Evolutionary conservation across 2,113 vertebrate species (phyloP).

Genomic region (Brachypodius melanocephalos): DNA sequence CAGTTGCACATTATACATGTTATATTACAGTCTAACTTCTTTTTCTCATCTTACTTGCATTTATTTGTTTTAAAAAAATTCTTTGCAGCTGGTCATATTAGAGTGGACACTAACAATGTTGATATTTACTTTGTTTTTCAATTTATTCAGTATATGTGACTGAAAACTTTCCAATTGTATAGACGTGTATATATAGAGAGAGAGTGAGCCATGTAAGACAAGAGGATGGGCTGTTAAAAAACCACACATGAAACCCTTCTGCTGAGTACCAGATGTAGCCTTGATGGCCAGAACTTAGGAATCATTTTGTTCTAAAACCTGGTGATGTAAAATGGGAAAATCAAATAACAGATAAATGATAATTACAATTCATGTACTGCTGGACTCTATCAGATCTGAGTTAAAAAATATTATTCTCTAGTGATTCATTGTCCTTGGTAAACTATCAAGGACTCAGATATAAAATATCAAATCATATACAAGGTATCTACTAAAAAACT

Average conservation of each 20-base stretch:
- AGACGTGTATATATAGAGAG: too few relatives aligned
- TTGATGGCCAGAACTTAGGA: background rate
- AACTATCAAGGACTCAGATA: background rate
- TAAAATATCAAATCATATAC: background rate
- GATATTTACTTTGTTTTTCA: background rate
- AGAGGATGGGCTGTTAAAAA: background rate
- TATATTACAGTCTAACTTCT: background rate
- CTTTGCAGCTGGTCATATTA: background rate
- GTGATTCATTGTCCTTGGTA: background rate
- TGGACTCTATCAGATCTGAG: background rate
- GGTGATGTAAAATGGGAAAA: background rate
- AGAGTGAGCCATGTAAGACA: background rate
- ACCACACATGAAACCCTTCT: background rate
- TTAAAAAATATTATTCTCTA: background rate
- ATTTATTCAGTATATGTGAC: background rate
- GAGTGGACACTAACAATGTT: background rate
- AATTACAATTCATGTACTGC: background rate
- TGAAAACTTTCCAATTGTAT: background rate
- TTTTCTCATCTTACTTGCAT: background rate
- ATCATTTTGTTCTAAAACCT: background rate
- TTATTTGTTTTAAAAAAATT: background rate
- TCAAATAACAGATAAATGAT: background rate
- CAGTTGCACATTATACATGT: background rate
- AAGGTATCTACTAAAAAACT: background rate
- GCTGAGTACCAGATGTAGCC: background rate